Evolutionary conservation across 2,888 invertebrate species (phyloP).

Genomic region (Muscina levida): DNA sequence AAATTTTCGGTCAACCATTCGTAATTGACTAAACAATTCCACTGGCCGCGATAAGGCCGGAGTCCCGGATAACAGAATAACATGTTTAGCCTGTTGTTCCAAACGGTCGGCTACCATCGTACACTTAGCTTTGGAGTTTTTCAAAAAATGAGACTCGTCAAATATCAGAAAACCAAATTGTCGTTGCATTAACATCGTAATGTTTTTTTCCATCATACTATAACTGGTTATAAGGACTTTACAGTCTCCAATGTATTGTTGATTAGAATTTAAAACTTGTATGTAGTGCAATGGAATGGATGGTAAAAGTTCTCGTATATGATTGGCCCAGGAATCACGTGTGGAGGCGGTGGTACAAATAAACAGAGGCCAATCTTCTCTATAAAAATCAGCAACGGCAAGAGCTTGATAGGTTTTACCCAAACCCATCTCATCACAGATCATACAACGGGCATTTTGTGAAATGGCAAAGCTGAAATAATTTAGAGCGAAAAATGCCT

Average conservation of each 20-base stretch:
- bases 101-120: conserved; percentile 84
- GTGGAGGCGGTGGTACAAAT: conserved; percentile 96
- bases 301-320: conserved; percentile 88
- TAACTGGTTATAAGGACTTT: conserved; percentile 93
- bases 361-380: conserved; percentile 94
- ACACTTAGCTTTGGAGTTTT: conserved; percentile 90
- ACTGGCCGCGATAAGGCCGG: conserved; percentile 95
- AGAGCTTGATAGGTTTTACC: conserved; percentile 98
- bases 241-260: conserved; percentile 85
- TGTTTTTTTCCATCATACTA: conserved; percentile 87
- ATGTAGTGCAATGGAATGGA: conserved; percentile 86
- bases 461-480: conserved; percentile 88
- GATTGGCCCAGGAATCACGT: conserved; percentile 90
- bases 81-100: conserved; percentile 83
- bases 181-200: conserved; percentile 82
- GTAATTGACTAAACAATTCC: conserved; percentile 93
- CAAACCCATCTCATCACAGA: conserved; percentile 98
- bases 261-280: conserved; percentile 84
- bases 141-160: conserved; percentile 97
- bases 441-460: conserved; percentile 90
- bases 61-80: conserved; percentile 94
- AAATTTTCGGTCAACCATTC: conserved; percentile 85
- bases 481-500: too few species aligned
- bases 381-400: conserved; percentile 93
- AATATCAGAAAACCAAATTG: conserved; percentile 89